phyloP scores from a whole-genome alignment of 1,140 invertebrate genomes.

The Drosophila yakuba region DNA sequence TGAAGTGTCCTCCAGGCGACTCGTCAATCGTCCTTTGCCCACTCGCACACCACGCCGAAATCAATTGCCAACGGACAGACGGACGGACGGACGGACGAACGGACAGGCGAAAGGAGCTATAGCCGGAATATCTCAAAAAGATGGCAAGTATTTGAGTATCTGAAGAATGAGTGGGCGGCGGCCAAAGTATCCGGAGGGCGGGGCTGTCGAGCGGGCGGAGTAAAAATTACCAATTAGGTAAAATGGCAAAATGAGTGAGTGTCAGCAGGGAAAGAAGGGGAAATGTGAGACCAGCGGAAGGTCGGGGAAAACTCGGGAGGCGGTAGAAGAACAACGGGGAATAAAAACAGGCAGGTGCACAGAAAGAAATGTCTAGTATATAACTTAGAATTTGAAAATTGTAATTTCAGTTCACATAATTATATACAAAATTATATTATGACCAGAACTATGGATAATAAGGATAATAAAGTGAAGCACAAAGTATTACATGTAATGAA shows the following conservation, averaged over 20 bases:
- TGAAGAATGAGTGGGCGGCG: neutral
- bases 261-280: conserved; percentile 16
- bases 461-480: too few relatives aligned
- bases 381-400: too few relatives aligned
- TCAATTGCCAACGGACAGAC: conserved; percentile 67
- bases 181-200: neutral
- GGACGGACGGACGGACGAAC: conserved; percentile 50
- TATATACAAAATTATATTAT: too few relatives aligned
- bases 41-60: conserved; percentile 66
- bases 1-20: conserved; percentile 59
- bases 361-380: neutral
- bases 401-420: too few relatives aligned
- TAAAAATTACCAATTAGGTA: conserved; percentile 79
- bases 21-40: conserved; percentile 70
- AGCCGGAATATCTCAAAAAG: conserved; percentile 18
- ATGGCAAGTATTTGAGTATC: neutral
- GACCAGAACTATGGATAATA: too few relatives aligned
- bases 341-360: neutral
- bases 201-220: conserved; percentile 15
- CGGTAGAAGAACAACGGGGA: conserved; percentile 10
- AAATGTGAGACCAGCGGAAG: conserved; percentile 13
- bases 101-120: conserved; percentile 8
- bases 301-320: neutral
- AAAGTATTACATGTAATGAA: too few relatives aligned
- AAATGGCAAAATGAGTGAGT: conserved; percentile 79